These are phyloP conservation scores for Meriones psammophilus DNA, from an alignment of 2,797 vertebrate species.

Conservation along the genomic window DNA sequence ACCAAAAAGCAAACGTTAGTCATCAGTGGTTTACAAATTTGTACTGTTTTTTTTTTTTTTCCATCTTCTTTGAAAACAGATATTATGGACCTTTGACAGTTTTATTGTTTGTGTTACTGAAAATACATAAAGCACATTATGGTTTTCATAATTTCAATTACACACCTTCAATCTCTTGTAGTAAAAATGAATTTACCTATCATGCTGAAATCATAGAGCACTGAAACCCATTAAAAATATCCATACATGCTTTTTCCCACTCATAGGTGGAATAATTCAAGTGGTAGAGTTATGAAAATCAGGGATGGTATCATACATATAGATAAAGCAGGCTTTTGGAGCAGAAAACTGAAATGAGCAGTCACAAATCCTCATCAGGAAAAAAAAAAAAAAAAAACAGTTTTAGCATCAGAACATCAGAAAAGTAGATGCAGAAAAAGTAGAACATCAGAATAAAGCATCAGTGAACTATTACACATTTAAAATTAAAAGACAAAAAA, in stretches of 20 bases:
- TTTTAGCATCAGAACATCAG: constrained; percentile 47
- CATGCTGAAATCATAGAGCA: not conserved
- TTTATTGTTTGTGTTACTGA: not conserved
- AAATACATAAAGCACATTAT: not conserved
- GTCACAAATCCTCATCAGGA: not conserved
- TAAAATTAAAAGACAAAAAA: constrained; percentile 81
- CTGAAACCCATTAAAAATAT: not conserved
- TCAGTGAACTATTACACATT: constrained; percentile 80
- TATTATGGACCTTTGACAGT: not conserved
- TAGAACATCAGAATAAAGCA: constrained; percentile 53
- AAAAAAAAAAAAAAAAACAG: not conserved
- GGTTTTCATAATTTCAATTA: constrained; percentile 14
- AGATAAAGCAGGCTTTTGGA: not conserved
- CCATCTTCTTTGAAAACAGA: not conserved
- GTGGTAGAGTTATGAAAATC: not conserved
- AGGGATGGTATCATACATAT: not conserved
- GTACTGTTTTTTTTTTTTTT: not conserved
- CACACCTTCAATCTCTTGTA: not conserved
- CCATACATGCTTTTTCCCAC: not conserved
- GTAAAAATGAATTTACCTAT: constrained; percentile 10
- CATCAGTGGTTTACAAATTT: not conserved
- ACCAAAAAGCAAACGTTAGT: not conserved
- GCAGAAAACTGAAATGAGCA: not conserved
- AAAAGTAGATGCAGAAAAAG: too few relatives aligned
- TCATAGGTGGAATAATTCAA: constrained; percentile 7